A percentile compares a stretch with the other conserved stretches of the same genome.
phyloP scores from a whole-genome alignment of 2,888 invertebrate genomes.

The Euplagia quadripunctaria region DNA sequence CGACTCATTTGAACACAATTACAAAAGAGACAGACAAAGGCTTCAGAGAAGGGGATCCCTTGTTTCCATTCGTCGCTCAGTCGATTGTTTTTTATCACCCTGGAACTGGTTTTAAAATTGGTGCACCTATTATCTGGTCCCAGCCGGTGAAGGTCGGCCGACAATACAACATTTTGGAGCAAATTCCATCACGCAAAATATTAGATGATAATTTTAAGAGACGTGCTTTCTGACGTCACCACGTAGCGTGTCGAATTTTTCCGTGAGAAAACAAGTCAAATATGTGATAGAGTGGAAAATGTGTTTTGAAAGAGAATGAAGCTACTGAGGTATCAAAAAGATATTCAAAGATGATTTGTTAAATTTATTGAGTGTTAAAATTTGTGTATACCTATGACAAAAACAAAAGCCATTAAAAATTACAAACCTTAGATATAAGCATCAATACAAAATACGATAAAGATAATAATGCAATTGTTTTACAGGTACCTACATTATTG shows the following conservation, averaged over 20 bases:
- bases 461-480: too few species aligned
- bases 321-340: background rate
- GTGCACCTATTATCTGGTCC: slow-evolving; percentile 84
- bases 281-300: background rate
- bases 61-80: slow-evolving; percentile 73
- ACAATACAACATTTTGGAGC: slow-evolving; percentile 79
- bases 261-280: background rate
- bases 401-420: too few species aligned
- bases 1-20: slow-evolving; percentile 42
- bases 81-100: slow-evolving; percentile 72
- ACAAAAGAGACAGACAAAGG: slow-evolving; percentile 68
- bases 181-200: slow-evolving; percentile 86
- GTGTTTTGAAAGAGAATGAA: background rate
- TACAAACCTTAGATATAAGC: too few species aligned
- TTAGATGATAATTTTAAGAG: slow-evolving; percentile 66
- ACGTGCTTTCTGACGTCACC: slow-evolving; percentile 52
- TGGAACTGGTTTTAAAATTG: slow-evolving; percentile 85
- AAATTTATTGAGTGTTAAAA: too few species aligned
- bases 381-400: too few species aligned
- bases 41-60: slow-evolving; percentile 69
- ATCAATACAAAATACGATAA: too few species aligned
- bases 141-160: slow-evolving; percentile 81
- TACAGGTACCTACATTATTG: too few species aligned
- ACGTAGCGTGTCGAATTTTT: slow-evolving; percentile 5
- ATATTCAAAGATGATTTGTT: background rate